Base-by-base conservation (phyloP, 2,797 vertebrate species). In the Macroramphosus scolopax region DNA sequence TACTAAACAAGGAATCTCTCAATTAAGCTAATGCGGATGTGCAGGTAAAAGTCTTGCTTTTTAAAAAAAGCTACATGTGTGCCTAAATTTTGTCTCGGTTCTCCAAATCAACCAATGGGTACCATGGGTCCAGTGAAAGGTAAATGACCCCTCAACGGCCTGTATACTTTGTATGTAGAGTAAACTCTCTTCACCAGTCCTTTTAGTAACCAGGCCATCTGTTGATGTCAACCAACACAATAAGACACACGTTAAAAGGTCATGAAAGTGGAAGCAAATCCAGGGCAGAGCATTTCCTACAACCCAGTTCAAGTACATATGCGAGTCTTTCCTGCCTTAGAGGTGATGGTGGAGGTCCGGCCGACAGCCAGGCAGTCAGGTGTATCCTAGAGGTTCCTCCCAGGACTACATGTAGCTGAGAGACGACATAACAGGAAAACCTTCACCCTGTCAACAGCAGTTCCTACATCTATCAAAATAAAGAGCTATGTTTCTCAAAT, bases 321-420 rank as follows among this genome's bases (percentile, higher is more conserved):
- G 17, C 3, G 29, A 32, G 32, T 50, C 31, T 49, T 83, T 88
- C 84, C 86, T 83, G 75, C 45, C 44, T 24, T 5, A 35, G 47
- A 59, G 35, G 6, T 28, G 58, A 50, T 41, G 50, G 14, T 54
- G 30, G 22, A n/a, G n/a, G n/a, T n/a, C n/a, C 31, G 24, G 24
- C 31, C 12, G 17, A 31, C 34, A 17, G 36, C 59, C 46, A 29
- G 26, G 15, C 45, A 12, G 41, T 64, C 83, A 86, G 85, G 79
- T 86, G 85, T 75, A 83, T 86, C 85, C 78, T 75, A 12, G 53
- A 16, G 51, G 50, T 58, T 71, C 59, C 71, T 63, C 52, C 44
- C 65, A 64, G 70, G 7, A 14, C n/a, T n/a, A n/a, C n/a, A n/a
- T n/a, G n/a, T n/a, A n/a, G n/a, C n/a, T n/a, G n/a, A n/a, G n/a